Evolutionary conservation across 2,888 invertebrate species (phyloP).

Genomic region (Arrhopalites spinosus): DNA sequence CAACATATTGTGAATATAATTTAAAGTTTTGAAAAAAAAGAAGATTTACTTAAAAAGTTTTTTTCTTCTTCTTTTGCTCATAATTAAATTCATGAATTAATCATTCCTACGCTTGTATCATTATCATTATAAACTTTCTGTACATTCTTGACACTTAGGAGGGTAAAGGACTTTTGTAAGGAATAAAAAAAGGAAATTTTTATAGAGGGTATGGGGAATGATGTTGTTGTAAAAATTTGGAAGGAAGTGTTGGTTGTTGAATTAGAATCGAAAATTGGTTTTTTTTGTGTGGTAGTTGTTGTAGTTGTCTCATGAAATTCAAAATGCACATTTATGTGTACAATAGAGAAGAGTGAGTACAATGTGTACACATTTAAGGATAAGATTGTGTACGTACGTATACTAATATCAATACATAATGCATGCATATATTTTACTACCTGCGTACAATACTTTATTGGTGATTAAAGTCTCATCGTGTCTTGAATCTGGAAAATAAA

Average conservation of each 20-base stretch:
- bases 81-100: slow-evolving; percentile 29
- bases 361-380: too few relatives aligned
- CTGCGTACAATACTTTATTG: slow-evolving; percentile 17
- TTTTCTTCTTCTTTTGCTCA: background rate
- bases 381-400: too few relatives aligned
- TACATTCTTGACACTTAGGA: slow-evolving; percentile 1
- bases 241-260: background rate
- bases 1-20: background rate
- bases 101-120: background rate
- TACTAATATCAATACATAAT: too few relatives aligned
- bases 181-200: background rate
- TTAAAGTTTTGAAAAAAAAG: slow-evolving; percentile 8
- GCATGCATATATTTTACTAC: too few relatives aligned
- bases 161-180: background rate
- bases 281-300: background rate
- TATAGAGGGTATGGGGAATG: background rate
- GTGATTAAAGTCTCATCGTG: slow-evolving; percentile 24
- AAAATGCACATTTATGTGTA: too few relatives aligned
- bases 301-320: too few relatives aligned
- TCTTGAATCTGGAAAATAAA: slow-evolving; percentile 18
- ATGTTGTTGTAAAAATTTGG: too few relatives aligned
- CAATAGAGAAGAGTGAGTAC: too few relatives aligned
- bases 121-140: slow-evolving; percentile 1
- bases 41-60: too few relatives aligned
- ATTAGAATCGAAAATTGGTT: background rate